Evolutionary conservation across 1,140 invertebrate genomes (phyloP).

Genomic region (Diorhabda carinulata): DNA sequence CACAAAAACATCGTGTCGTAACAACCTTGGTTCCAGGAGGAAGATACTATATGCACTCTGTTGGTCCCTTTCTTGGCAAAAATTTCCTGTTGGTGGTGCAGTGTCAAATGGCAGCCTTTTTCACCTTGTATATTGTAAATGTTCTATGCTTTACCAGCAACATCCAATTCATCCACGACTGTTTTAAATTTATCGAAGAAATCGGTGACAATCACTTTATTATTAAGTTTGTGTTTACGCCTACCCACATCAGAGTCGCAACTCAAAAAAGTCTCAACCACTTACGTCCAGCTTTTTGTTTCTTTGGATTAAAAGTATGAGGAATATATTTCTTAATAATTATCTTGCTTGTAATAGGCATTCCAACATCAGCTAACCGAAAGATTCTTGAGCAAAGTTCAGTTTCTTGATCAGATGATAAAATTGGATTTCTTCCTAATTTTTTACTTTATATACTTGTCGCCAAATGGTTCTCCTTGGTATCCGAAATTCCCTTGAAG

Average conservation of each 20-base stretch:
- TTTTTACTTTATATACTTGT: background rate
- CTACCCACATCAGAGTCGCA: too few relatives aligned
- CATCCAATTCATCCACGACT: too few relatives aligned
- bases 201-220: too few relatives aligned
- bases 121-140: too few relatives aligned
- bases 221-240: too few relatives aligned
- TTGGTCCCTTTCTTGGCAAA: conserved; percentile 36
- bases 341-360: background rate
- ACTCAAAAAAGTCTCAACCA: background rate
- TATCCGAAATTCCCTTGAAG: background rate
- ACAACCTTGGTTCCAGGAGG: conserved; percentile 39
- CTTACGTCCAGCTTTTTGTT: conserved; percentile 4
- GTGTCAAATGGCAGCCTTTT: conserved; percentile 27
- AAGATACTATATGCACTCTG: conserved; percentile 28
- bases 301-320: background rate
- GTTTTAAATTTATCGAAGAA: too few relatives aligned
- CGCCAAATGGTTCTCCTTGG: background rate
- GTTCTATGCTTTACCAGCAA: too few relatives aligned
- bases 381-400: background rate
- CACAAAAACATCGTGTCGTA: conserved; percentile 42
- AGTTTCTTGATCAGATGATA: conserved; percentile 4
- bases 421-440: conserved; percentile 7
- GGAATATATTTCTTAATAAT: background rate
- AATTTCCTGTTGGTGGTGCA: conserved; percentile 43
- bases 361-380: background rate